Evolutionary conservation across 2,888 invertebrate genomes (phyloP).

Genomic region (Globia sparganii): DNA sequence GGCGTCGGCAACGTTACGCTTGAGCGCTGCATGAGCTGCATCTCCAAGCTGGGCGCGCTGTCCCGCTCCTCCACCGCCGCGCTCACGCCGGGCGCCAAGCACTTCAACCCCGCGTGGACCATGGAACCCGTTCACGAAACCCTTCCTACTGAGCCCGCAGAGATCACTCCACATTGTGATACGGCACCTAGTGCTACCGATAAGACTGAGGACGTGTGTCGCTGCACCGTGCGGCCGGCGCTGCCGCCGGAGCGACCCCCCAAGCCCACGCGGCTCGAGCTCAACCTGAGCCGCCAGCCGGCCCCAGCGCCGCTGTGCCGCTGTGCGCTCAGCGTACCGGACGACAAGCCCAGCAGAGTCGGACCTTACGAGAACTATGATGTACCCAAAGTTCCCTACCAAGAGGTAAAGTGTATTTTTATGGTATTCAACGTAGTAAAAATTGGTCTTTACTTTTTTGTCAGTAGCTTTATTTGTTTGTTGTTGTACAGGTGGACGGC

Average conservation of each 20-base stretch:
- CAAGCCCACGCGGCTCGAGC: conserved; percentile 83
- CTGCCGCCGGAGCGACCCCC: conserved; percentile 91
- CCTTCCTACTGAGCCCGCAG: conserved; percentile 34
- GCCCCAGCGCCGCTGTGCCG: conserved; percentile 79
- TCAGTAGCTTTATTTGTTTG: conserved; percentile 14
- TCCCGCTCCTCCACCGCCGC: conserved; percentile 92
- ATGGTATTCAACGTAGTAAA: background rate
- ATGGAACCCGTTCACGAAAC: conserved; percentile 85
- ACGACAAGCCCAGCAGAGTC: conserved; percentile 75
- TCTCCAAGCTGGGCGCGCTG: conserved; percentile 94
- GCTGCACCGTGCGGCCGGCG: conserved; percentile 70
- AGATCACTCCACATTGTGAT: conserved; percentile 48
- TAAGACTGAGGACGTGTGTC: conserved; percentile 76
- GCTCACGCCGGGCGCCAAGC: conserved; percentile 87
- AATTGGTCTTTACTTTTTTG: background rate
- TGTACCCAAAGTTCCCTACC: conserved; percentile 92
- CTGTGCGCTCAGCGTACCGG: conserved; percentile 70
- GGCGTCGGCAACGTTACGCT: conserved; percentile 86
- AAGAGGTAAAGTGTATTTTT: conserved; percentile 81
- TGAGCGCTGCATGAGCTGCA: conserved; percentile 94
- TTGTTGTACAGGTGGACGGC: conserved; percentile 78
- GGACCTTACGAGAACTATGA: conserved; percentile 95
- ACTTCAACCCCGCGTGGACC: conserved; percentile 90
- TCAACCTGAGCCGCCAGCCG: conserved; percentile 67
- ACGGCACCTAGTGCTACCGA: conserved; percentile 65